These are phyloP conservation scores for Xestia ashworthii DNA, from an alignment of 2,888 invertebrate species.

Conservation along the genomic window DNA sequence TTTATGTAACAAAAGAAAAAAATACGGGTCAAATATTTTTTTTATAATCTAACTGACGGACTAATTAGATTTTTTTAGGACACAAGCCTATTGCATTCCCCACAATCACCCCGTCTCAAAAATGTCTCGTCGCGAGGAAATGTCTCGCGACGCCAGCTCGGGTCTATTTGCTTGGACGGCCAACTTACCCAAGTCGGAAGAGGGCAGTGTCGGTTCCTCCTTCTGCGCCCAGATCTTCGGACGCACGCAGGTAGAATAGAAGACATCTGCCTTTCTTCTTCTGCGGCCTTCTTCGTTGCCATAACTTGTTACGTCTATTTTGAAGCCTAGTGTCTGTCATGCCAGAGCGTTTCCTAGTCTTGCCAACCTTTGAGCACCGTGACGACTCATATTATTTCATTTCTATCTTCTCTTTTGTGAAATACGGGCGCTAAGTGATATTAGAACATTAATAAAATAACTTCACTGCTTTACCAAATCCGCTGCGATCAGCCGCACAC, in stretches of 20 bases:
- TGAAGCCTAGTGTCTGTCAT: neutral
- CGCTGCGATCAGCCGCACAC: constrained; percentile 43
- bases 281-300: too few species aligned
- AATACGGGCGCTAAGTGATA: neutral
- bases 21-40: too few species aligned
- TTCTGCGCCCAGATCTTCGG: neutral
- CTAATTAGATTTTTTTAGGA: too few species aligned
- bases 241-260: neutral
- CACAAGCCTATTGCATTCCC: too few species aligned
- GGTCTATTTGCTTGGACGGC: neutral
- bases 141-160: neutral
- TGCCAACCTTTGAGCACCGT: neutral
- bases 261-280: neutral
- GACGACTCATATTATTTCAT: neutral
- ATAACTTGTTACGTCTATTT: neutral
- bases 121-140: too few species aligned
- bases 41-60: too few species aligned
- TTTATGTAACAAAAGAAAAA: too few species aligned
- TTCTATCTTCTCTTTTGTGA: neutral
- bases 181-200: neutral
- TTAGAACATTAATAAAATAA: neutral
- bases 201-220: neutral
- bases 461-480: constrained; percentile 18
- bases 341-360: neutral
- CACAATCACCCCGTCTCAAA: neutral